Conservation (phyloP, 2,888 invertebrate species). For the Hypomecis punctinalis region DNA sequence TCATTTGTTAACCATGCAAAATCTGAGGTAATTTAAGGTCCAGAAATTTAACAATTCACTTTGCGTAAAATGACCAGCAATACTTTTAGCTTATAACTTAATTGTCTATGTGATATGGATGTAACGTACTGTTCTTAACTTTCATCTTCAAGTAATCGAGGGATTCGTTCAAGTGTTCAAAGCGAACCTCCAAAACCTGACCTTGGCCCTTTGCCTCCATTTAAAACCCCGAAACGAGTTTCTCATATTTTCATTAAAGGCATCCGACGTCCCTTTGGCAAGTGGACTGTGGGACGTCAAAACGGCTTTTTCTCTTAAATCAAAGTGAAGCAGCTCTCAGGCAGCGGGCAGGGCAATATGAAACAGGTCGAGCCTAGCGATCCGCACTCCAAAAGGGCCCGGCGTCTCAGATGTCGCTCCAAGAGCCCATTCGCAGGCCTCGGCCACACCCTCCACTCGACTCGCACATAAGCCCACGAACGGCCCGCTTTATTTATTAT, state of each 20-base stretch:
- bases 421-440: conserved; percentile 81
- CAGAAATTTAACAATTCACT: conserved; percentile 20
- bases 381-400: conserved; percentile 79
- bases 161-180: conserved; percentile 29
- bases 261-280: conserved; percentile 62
- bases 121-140: conserved; percentile 4
- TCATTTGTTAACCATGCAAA: too few relatives aligned
- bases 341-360: conserved; percentile 79
- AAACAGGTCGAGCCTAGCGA: conserved; percentile 79
- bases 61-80: not conserved
- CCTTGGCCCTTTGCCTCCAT: conserved; percentile 35
- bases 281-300: conserved; percentile 66
- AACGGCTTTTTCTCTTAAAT: conserved; percentile 81
- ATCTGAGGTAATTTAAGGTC: conserved; percentile 11
- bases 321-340: conserved; percentile 80
- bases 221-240: conserved; percentile 43
- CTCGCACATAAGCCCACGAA: conserved; percentile 81
- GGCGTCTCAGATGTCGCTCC: conserved; percentile 82
- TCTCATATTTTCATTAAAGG: conserved; percentile 49
- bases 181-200: conserved; percentile 29
- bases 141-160: conserved; percentile 20
- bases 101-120: conserved; percentile 18
- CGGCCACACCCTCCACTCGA: conserved; percentile 84
- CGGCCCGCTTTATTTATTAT: conserved; percentile 84
- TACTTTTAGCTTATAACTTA: conserved; percentile 7